Base-by-base conservation (phyloP, 64 coral and sea anemone genomes). In the Montipora sp. region DNA sequence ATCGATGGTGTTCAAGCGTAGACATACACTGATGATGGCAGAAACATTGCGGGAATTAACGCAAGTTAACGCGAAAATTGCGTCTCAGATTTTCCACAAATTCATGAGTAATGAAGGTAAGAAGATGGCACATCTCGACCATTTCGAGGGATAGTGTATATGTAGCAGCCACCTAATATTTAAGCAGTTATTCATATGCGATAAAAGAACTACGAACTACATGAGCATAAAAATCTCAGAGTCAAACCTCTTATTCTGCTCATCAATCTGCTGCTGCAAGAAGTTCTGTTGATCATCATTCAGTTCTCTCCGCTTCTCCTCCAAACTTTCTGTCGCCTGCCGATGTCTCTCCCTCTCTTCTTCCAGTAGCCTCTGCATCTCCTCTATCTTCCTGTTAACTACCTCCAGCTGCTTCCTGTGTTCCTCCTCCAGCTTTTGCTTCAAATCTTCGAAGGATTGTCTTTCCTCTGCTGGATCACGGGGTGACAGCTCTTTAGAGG, bases 201-300 rank as follows among this genome's bases (percentile, higher is more conserved):
- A 27, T 27, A 27, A 27, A 27, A 1, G 27, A 27, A 27, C 27
- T 27, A 27, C 27, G 1, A 27, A 27, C 27, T 27, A 27, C 27
- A 27, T 27, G 27, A 27, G 27, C 27, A 27, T 27, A 8, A 57
- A 4, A 57, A 57, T 71, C 18, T 8, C 11, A 5, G 4, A 1
- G 4, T 95, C 71, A 45, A 88, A 92, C 79, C 88, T 94, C 16
- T 92, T 75, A 55, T 87, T 90, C 59, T 99, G 95, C 21, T 99
- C 98, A 20, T 96, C 92, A 19, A 99, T 92, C 67, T 96, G 94
- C 60, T 55, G 65, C 48, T 96, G 94, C 7, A 99, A 16, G 4
- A 96, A 77, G n/a, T 77, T 70, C 19, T 94, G 88, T 44, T 91
- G 94, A 6, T 99, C 78, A 2, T 99, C 86, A 61, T 91, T 83